These are phyloP conservation scores for Teleogryllus occipitalis DNA, from an alignment of 1,140 invertebrate species.

Conservation along the genomic window DNA sequence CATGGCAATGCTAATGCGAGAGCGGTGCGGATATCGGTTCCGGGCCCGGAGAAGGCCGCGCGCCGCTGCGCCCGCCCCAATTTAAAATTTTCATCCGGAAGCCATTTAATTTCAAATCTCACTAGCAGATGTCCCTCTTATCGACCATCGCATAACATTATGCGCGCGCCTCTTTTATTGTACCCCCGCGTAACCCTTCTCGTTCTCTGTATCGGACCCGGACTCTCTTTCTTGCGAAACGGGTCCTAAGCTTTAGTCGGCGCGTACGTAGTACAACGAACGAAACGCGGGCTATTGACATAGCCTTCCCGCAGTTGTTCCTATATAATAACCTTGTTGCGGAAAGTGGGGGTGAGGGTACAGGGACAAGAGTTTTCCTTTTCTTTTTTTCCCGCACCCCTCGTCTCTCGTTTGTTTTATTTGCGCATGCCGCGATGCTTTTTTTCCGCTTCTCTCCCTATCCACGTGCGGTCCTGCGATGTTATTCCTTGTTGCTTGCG, in stretches of 20 bases:
- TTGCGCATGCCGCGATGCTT: background rate
- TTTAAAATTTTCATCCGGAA: conserved; percentile 1
- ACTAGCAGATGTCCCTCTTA: conserved; percentile 1
- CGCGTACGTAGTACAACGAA: too few species aligned
- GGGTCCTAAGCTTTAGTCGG: too few species aligned
- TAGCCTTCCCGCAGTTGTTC: background rate
- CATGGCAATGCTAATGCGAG: background rate
- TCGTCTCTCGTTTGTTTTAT: background rate
- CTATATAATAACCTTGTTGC: background rate
- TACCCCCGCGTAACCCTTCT: background rate
- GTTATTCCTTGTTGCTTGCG: background rate
- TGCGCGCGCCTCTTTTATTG: background rate
- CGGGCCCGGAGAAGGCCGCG: too few species aligned
- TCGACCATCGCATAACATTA: background rate
- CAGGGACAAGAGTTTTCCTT: background rate
- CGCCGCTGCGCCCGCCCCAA: too few species aligned
- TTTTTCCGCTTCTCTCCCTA: background rate
- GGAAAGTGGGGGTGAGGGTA: background rate
- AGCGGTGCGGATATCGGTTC: background rate
- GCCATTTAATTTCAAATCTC: conserved; percentile 5
- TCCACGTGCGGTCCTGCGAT: background rate
- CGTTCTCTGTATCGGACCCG: too few species aligned
- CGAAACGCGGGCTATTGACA: background rate
- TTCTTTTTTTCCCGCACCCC: background rate
- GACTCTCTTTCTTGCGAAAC: too few species aligned